A percentile compares a stretch with the other conserved stretches of the same genome.
Evolutionary conservation across 2,113 vertebrate genomes (phyloP).

Genomic region (Nothocercus julius): DNA sequence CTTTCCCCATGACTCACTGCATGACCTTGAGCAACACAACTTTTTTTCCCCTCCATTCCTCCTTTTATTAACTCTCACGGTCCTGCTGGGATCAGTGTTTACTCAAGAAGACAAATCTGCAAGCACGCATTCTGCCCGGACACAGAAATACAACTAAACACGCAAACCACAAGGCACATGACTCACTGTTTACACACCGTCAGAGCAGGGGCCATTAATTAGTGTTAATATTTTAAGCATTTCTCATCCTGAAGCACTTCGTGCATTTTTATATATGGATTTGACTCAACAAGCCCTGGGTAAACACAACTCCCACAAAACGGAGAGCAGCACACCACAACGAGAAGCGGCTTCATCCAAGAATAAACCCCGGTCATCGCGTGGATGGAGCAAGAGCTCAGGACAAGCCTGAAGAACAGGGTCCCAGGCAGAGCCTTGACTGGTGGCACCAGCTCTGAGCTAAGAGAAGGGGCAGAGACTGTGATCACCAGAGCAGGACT

Average conservation of each 20-base stretch:
- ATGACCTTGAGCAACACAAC: neutral
- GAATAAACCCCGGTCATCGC: neutral
- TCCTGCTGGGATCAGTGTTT: neutral
- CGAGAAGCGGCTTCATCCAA: neutral
- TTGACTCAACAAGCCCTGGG: slow-evolving; percentile 2
- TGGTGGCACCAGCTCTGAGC: neutral
- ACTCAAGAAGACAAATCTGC: slow-evolving; percentile 28
- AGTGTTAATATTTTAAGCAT: slow-evolving; percentile 61
- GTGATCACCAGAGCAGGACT: neutral
- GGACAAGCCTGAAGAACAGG: neutral
- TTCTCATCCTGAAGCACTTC: slow-evolving; percentile 19
- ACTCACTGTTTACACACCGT: slow-evolving; percentile 63
- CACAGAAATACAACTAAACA: slow-evolving; percentile 62
- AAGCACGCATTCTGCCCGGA: neutral
- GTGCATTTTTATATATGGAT: slow-evolving; percentile 23
- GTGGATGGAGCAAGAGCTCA: neutral
- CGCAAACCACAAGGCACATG: slow-evolving; percentile 61
- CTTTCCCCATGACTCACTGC: slow-evolving; percentile 50
- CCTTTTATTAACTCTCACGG: neutral
- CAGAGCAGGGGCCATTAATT: slow-evolving; percentile 51
- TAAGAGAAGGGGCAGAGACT: neutral
- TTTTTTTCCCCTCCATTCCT: neutral
- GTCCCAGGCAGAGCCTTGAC: neutral
- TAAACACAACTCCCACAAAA: slow-evolving; percentile 47
- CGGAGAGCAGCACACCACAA: neutral